Percentiles rank a stretch among this genome's conserved stretches.
Conservation (phyloP, 2,113 vertebrate species). For the Nesoenas mayeri region DNA sequence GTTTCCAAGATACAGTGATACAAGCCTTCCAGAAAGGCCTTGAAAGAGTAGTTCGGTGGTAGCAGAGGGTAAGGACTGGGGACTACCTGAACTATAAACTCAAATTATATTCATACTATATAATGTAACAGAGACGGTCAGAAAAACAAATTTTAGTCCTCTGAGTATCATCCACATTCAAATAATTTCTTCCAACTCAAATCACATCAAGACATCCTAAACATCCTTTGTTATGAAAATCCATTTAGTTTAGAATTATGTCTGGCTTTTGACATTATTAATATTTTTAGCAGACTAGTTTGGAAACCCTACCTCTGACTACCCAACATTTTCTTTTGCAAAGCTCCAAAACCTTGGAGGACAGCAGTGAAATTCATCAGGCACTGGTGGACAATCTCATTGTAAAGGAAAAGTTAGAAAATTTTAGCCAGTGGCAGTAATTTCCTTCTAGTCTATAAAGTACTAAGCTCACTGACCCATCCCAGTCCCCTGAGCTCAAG, state of each 20-base stretch:
- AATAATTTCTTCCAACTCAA: neutral
- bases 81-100: neutral
- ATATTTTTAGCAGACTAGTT: neutral
- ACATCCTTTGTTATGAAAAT: no score
- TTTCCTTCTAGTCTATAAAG: neutral
- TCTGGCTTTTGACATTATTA: neutral
- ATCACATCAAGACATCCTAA: neutral
- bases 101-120: neutral
- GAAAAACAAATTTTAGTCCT: neutral
- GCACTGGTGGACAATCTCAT: neutral
- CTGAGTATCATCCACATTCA: neutral
- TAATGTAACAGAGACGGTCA: neutral
- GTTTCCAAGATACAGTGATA: neutral
- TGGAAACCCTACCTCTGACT: neutral
- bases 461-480: neutral
- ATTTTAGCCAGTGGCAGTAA: neutral
- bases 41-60: neutral
- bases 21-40: neutral
- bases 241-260: neutral
- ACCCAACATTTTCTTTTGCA: neutral
- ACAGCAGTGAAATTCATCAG: neutral
- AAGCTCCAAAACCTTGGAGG: neutral
- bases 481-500: neutral
- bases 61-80: neutral
- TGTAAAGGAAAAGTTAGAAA: neutral